Conservation (phyloP, 2,797 vertebrate species). For the Champsocephalus esox region DNA sequence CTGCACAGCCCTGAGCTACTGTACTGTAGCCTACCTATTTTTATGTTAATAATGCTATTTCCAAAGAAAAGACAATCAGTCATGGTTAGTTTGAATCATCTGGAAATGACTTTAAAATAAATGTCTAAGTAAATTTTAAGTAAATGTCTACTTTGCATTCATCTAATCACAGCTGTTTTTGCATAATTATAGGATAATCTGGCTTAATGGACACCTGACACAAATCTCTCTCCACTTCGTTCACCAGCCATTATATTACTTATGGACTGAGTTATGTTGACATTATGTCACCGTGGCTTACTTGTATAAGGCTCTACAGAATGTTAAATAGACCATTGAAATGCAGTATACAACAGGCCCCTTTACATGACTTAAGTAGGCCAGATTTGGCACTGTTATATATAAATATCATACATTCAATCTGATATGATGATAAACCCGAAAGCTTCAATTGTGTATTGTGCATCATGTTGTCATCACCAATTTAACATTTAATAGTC, state of each 20-base stretch:
- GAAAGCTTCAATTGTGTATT: neutral
- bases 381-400: neutral
- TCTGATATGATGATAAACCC: no score
- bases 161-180: constrained; percentile 12
- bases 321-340: neutral
- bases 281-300: neutral
- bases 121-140: no score
- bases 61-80: constrained; percentile 37
- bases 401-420: neutral
- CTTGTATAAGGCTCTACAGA: neutral
- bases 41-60: constrained; percentile 36
- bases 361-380: neutral
- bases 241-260: neutral
- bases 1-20: constrained; percentile 41
- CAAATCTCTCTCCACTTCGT: constrained; percentile 6
- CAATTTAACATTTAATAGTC: neutral
- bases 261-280: neutral
- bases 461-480: neutral
- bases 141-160: neutral
- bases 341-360: neutral
- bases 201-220: constrained; percentile 1
- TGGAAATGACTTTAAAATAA: constrained; percentile 23
- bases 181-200: constrained; percentile 4
- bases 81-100: constrained; percentile 38
- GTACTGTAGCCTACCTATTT: neutral